phyloP scores from a whole-genome alignment of 2,888 invertebrate genomes.

The Gryllus longicercus region DNA sequence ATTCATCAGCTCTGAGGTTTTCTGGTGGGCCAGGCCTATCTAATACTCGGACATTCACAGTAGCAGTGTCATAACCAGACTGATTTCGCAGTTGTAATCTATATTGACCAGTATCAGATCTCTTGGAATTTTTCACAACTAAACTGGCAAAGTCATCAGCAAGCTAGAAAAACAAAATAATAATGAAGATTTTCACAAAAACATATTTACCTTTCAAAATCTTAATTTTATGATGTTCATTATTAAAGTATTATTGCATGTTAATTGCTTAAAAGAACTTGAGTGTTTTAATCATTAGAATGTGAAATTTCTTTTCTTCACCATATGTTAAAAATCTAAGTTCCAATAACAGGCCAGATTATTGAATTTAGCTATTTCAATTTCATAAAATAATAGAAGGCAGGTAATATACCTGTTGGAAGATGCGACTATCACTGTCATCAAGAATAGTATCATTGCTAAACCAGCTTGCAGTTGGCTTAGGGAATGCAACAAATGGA shows the following conservation, averaged over 20 bases:
- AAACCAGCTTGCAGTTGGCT: constrained; percentile 92
- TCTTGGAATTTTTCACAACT: constrained; percentile 87
- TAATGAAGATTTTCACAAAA: not conserved
- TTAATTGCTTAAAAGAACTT: no score
- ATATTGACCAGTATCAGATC: constrained; percentile 88
- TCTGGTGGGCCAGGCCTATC: constrained; percentile 88
- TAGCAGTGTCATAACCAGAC: constrained; percentile 92
- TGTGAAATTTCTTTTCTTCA: no score
- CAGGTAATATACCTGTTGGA: constrained; percentile 54
- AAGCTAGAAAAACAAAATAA: constrained; percentile 51
- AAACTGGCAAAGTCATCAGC: constrained; percentile 87
- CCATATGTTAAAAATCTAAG: no score
- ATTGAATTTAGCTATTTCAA: not conserved
- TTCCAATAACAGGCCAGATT: no score
- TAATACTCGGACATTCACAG: constrained; percentile 89
- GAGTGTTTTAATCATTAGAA: no score
- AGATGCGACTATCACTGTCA: constrained; percentile 71
- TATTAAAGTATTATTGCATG: no score
- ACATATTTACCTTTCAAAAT: not conserved
- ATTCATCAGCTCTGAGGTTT: constrained; percentile 89
- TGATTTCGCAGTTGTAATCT: constrained; percentile 89
- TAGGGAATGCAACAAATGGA: constrained; percentile 93
- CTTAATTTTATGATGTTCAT: no score
- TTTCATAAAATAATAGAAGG: not conserved
- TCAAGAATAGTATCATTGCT: constrained; percentile 80